Percentiles rank a stretch among this genome's conserved stretches.
phyloP scores from a whole-genome alignment of 2,888 invertebrate species.

The Agrotis exclamationis region DNA sequence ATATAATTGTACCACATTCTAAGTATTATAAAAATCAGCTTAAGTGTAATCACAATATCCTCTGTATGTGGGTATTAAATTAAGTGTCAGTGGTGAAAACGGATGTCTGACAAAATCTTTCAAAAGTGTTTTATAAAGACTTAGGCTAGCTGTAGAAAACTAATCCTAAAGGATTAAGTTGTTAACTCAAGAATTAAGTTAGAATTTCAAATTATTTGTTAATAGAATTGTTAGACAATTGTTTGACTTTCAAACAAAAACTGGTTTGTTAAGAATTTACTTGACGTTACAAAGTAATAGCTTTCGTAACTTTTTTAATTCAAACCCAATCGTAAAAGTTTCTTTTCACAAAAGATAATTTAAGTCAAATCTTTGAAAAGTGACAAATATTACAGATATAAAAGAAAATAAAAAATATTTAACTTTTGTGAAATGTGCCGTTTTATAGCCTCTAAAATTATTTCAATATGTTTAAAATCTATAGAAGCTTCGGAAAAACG shows the following conservation, averaged over 20 bases:
- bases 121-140: neutral
- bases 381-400: slow-evolving; percentile 1
- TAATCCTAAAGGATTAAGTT: neutral
- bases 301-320: slow-evolving; percentile 35
- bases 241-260: slow-evolving; percentile 19
- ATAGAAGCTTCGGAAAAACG: too few relatives aligned
- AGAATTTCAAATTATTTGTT: neutral
- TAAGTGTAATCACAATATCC: too few relatives aligned
- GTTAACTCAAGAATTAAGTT: neutral
- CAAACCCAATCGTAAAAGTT: slow-evolving; percentile 30
- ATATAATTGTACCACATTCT: too few relatives aligned
- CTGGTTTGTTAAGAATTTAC: slow-evolving; percentile 20
- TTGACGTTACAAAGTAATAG: neutral
- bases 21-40: too few relatives aligned
- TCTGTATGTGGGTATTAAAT: too few relatives aligned
- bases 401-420: slow-evolving; percentile 11
- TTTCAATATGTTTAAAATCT: too few relatives aligned
- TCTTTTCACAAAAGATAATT: slow-evolving; percentile 20
- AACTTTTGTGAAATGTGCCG: neutral
- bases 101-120: slow-evolving; percentile 4
- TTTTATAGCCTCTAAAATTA: neutral
- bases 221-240: neutral
- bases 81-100: too few relatives aligned
- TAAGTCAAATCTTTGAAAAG: slow-evolving; percentile 16
- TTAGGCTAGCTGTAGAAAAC: slow-evolving; percentile 10